Evolutionary conservation across 1,140 invertebrate species (phyloP), one percentile per base, ranked within the genome.

Genomic region (Tenebrio molitor): DNA sequence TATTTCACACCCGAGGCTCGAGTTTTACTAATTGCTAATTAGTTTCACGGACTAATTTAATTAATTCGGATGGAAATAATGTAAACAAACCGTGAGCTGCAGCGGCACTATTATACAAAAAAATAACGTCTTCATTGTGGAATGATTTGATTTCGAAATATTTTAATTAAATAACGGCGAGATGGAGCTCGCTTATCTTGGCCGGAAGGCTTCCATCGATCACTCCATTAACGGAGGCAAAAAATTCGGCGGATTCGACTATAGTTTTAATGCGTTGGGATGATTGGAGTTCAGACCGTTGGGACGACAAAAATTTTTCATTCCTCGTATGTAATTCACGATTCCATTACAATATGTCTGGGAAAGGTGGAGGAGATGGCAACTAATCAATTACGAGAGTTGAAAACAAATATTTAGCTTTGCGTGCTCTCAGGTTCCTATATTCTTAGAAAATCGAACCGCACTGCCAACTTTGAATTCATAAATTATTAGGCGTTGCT

Each of bases 21-120:
- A 46, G 66, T 69, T 69, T 34, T 69, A 69, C 66, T 69, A 69
- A 69, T 69, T 69, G 42, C 66, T 50, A 69, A 69, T 69, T 69
- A 69, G 64, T 66, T 44, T 66, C 64, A 46, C 17, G 64, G 64
- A 42, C 64, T 66, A 66, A 66, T 66, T 66, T 44, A 66, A 46
- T 66, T 66, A 46, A 44, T 44, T 66, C 64, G 23, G 17, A 17
- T 66, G 25, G 39, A 44, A 66, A 66, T 66, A 46, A 42, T 46
- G 50, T 58, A 58, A 58, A 58, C 50, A 58, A 29, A 39, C 25
- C 25, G 17, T 19, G 50, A 58, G 23, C 14, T 58, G 50, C 44
- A 50, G 19, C 44, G 17, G 8, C 50, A 58, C 50, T 58, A 58
- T 58, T 58, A 14, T 29, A 25, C 1, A 10, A 25, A 25, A 53